A percentile compares a stretch with the other conserved stretches of the same genome.
Evolutionary conservation across 2,113 vertebrate species (phyloP).

Genomic region (Rhabdornis inornatus): DNA sequence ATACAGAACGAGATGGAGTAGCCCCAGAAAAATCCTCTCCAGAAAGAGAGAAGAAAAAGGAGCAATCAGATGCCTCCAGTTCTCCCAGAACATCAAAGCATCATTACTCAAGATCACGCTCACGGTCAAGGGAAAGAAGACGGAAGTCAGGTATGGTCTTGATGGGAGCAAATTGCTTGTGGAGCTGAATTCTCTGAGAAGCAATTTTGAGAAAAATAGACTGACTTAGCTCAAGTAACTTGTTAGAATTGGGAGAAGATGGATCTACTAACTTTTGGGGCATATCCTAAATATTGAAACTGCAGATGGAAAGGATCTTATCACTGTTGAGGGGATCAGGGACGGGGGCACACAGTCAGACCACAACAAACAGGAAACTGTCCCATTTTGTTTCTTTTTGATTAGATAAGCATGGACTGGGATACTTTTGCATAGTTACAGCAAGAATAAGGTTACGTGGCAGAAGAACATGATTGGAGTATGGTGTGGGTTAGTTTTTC

Average conservation of each 20-base stretch:
- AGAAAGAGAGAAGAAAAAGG: slow-evolving; percentile 83
- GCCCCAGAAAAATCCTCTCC: slow-evolving; percentile 78
- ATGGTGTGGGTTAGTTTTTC: neutral
- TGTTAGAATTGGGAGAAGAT: neutral
- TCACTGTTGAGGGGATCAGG: rapidly evolving
- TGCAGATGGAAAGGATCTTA: neutral
- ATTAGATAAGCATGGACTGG: neutral
- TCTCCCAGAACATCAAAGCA: slow-evolving; percentile 90
- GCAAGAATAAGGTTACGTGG: neutral
- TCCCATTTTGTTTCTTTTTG: neutral
- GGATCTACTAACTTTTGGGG: rapidly evolving
- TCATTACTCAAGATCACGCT: slow-evolving; percentile 90
- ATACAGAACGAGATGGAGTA: slow-evolving; percentile 80
- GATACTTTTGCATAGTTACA: neutral
- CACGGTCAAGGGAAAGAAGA: slow-evolving; percentile 86
- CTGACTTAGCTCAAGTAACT: neutral
- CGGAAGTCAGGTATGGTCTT: slow-evolving; percentile 79
- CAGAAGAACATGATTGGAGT: neutral
- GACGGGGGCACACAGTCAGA: rapidly evolving
- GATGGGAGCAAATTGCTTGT: neutral
- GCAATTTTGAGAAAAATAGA: neutral
- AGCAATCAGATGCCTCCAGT: slow-evolving; percentile 84
- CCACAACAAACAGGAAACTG: neutral
- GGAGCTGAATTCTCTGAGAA: neutral
- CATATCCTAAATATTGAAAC: neutral